phyloP scores from a whole-genome alignment of 2,797 vertebrate species.

The Parauchenoglanis ngamensis region DNA sequence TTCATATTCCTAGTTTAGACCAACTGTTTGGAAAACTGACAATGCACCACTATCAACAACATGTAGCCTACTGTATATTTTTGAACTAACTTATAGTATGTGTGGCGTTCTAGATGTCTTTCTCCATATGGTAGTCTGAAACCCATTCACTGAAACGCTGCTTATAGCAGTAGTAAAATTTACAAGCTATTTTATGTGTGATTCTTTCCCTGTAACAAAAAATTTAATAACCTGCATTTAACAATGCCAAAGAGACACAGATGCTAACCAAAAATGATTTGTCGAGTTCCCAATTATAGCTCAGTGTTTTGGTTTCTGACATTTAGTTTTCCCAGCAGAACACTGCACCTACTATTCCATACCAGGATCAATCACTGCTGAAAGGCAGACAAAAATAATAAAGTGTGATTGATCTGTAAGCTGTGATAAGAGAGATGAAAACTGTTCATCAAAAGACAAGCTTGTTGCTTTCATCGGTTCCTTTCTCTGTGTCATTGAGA shows the following conservation, averaged over 20 bases:
- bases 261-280: slow-evolving; percentile 15
- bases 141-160: neutral
- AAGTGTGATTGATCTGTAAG: slow-evolving; percentile 52
- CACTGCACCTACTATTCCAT: slow-evolving; percentile 26
- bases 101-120: neutral
- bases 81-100: neutral
- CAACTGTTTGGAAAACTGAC: neutral
- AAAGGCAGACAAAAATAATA: slow-evolving; percentile 36
- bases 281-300: slow-evolving; percentile 17
- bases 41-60: neutral
- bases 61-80: neutral
- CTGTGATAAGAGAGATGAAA: slow-evolving; percentile 56
- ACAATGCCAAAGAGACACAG: neutral
- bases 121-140: neutral
- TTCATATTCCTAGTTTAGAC: neutral
- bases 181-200: slow-evolving; percentile 23
- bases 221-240: slow-evolving; percentile 19
- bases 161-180: slow-evolving; percentile 15
- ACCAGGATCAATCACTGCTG: slow-evolving; percentile 13
- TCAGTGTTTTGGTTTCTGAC: slow-evolving; percentile 33
- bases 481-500: slow-evolving; percentile 49
- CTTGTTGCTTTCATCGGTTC: slow-evolving; percentile 24
- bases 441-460: slow-evolving; percentile 54
- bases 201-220: neutral
- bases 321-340: slow-evolving; percentile 34